A percentile compares a stretch with the other conserved stretches of the same genome.
Evolutionary conservation across 2,888 invertebrate genomes (phyloP).

Genomic region (Acleris holmiana): DNA sequence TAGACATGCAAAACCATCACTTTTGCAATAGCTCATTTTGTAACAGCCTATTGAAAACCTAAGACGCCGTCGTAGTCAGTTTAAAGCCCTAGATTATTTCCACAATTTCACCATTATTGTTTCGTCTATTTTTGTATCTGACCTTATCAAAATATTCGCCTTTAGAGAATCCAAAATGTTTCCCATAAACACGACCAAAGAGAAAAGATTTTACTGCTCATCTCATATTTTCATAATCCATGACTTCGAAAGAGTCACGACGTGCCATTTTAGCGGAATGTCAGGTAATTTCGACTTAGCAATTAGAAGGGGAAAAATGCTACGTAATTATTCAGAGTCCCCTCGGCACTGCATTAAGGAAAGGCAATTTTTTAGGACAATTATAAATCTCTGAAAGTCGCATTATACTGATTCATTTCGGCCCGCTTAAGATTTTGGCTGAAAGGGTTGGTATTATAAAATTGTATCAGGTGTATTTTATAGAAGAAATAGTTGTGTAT

Average conservation of each 20-base stretch:
- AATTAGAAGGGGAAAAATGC: conserved; percentile 38
- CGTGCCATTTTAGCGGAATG: conserved; percentile 32
- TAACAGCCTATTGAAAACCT: too few relatives aligned
- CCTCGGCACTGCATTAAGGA: conserved; percentile 36
- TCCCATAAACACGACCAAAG: neutral
- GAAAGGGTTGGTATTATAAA: neutral
- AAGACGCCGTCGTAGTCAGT: too few relatives aligned
- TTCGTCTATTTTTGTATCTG: too few relatives aligned
- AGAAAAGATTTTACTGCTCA: neutral
- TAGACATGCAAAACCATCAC: too few relatives aligned
- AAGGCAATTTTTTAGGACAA: conserved; percentile 34
- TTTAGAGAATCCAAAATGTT: too few relatives aligned
- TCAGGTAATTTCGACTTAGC: conserved; percentile 35
- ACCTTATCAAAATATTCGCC: too few relatives aligned
- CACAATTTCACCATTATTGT: too few relatives aligned
- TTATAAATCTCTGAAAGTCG: conserved; percentile 35
- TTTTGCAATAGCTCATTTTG: too few relatives aligned
- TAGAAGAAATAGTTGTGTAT: too few relatives aligned
- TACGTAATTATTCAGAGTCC: conserved; percentile 36
- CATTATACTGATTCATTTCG: conserved; percentile 33
- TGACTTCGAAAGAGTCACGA: conserved; percentile 24
- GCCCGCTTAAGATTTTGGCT: conserved; percentile 1
- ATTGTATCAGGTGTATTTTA: too few relatives aligned
- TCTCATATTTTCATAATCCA: conserved; percentile 15
- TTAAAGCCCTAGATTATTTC: too few relatives aligned